These are phyloP conservation scores for Bombus haemorrhoidalis DNA, from an alignment of 1,140 invertebrate genomes.

Conservation along the genomic window DNA sequence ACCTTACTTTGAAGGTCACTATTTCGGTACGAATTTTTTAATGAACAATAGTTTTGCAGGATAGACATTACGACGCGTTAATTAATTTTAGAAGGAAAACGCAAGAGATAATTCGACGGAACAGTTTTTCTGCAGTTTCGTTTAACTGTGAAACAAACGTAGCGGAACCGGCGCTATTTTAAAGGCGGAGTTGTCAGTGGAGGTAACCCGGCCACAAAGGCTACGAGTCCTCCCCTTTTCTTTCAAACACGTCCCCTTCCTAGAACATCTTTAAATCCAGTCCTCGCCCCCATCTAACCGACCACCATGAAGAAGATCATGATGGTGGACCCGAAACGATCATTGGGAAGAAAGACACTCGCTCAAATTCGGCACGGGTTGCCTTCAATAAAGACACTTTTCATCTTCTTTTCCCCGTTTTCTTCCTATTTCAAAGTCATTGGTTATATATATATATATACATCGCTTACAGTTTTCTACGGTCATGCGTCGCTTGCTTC, in stretches of 20 bases:
- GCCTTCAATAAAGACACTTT: conserved; percentile 81
- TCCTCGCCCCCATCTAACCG: conserved; percentile 57
- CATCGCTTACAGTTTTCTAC: neutral
- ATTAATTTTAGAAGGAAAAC: neutral
- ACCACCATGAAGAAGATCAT: conserved; percentile 69
- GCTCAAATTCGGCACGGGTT: conserved; percentile 73
- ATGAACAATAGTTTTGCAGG: no score
- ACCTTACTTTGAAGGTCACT: no score
- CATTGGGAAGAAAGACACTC: conserved; percentile 52
- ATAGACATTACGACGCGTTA: neutral
- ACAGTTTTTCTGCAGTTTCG: neutral
- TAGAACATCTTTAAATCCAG: conserved; percentile 61
- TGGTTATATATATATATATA: no score
- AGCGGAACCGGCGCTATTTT: conserved; percentile 46
- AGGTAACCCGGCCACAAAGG: conserved; percentile 53
- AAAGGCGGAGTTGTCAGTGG: conserved; percentile 60
- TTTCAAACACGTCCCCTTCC: conserved; percentile 53
- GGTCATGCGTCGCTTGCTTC: neutral
- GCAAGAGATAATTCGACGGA: neutral
- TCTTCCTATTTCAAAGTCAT: conserved; percentile 1
- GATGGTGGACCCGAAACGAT: conserved; percentile 55
- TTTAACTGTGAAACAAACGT: neutral
- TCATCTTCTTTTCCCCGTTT: conserved; percentile 63
- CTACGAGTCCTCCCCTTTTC: conserved; percentile 69
- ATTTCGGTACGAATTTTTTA: no score